Base-by-base conservation (phyloP, 2,113 vertebrate species). In the Lamprotornis superbus region DNA sequence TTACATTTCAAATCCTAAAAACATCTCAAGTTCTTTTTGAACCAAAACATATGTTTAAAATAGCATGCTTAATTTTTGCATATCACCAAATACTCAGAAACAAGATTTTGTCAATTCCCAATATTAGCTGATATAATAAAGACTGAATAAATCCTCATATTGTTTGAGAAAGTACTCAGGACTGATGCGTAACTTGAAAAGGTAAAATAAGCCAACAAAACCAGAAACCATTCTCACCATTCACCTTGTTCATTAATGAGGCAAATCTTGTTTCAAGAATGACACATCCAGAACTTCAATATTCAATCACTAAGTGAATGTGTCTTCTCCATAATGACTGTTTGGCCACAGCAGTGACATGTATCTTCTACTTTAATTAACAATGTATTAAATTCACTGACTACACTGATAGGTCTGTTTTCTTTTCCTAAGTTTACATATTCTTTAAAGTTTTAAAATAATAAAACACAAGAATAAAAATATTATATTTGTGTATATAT, bases 351-450 rank as follows among this genome's bases (percentile, higher is more conserved):
- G 61, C 92, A 94, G 44, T 85, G 69, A 93, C 50, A 92, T 21
- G 39, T 44, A 95, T 31, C 60, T 80, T 91, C 91, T 83, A 27
- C 68, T 95, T 96, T 92, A 98, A 96, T 95, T 95, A 97, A 95
- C 5, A n/a, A 8, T 16, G 94, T 92, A 81, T 82, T 93, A 96
- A 97, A 95, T 91, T 96, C 87, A 96, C 64, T 28, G 24, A 95
- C 94, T 86, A 95, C 65, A 94, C 56, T 78, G 78, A 73, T 61
- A 95, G 75, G 59, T 83, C 77, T 93, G 65, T 67, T 97, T 96
- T 76, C 91, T 97, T 95, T 92, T 65, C 89, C 79, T 95, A 95
- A 97, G 96, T 95, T 87, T 97, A 95, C 65, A 78, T 94, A 96
- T 96, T 96, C 73, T 91, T 95, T 98, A 89, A 94, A 92, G 77